Evolutionary conservation across 2,888 invertebrate genomes (phyloP).

Genomic region (Folsomia candida): DNA sequence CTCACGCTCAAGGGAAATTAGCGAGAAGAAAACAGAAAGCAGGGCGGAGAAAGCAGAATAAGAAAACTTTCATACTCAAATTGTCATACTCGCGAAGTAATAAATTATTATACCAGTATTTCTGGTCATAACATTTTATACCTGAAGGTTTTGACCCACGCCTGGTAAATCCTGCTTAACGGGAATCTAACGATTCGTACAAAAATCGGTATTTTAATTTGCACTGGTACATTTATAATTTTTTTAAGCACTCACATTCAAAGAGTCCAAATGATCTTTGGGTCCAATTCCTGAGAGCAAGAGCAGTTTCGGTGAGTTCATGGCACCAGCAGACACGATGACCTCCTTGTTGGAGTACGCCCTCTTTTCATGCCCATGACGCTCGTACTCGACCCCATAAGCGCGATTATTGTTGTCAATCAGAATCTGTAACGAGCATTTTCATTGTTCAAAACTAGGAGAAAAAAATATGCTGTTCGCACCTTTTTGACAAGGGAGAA

Average conservation of each 20-base stretch:
- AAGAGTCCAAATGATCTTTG: slow-evolving; percentile 13
- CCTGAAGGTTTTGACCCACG: slow-evolving; percentile 41
- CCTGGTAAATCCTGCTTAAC: slow-evolving; percentile 39
- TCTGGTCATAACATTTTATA: too few species aligned
- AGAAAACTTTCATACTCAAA: too few species aligned
- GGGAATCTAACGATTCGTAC: slow-evolving; percentile 32
- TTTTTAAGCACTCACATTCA: slow-evolving; percentile 1
- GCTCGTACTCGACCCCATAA: slow-evolving; percentile 38
- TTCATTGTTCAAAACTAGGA: neutral
- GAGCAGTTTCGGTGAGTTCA: slow-evolving; percentile 38
- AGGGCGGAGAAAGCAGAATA: too few species aligned
- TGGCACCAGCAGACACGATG: slow-evolving; percentile 36
- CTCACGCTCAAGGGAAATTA: too few species aligned
- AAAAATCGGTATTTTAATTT: neutral
- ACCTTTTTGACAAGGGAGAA: slow-evolving; percentile 45
- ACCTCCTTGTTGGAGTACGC: slow-evolving; percentile 42
- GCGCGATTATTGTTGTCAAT: slow-evolving; percentile 37
- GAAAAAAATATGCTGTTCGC: too few species aligned
- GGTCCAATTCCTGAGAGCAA: slow-evolving; percentile 33
- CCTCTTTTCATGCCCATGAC: slow-evolving; percentile 31
- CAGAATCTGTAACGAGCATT: slow-evolving; percentile 31
- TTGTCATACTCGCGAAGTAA: too few species aligned
- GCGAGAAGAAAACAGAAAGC: too few species aligned
- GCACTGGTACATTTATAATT: neutral
- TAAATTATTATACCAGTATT: too few species aligned